These are phyloP conservation scores for Meandrusa payeni DNA, from an alignment of 2,888 invertebrate genomes.

Conservation along the genomic window DNA sequence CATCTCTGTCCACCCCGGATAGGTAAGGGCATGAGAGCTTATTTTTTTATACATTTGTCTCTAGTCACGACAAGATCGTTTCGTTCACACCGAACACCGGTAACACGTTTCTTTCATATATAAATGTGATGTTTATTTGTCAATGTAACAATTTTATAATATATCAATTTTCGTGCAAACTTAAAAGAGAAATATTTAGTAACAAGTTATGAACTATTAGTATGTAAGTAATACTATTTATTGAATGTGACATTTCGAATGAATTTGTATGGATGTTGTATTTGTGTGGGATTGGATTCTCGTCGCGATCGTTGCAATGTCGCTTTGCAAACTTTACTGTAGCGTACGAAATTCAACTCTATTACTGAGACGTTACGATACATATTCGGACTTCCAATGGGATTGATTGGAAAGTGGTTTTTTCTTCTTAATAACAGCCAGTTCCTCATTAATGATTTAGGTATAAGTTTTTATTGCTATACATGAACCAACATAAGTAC, in stretches of 20 bases:
- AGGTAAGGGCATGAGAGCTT: too few relatives aligned
- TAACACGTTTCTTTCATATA: conserved; percentile 34
- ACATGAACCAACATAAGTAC: conserved; percentile 12
- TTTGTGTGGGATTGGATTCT: conserved; percentile 29
- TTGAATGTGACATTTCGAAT: conserved; percentile 49
- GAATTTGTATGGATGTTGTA: conserved; percentile 46
- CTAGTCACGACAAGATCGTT: conserved; percentile 34
- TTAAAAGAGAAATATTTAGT: conserved; percentile 42
- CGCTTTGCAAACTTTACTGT: conserved; percentile 30
- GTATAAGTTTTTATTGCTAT: conserved; percentile 19
- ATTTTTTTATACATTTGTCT: too few relatives aligned
- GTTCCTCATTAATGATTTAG: conserved; percentile 25
- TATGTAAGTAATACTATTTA: conserved; percentile 68
- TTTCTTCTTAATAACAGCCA: conserved; percentile 25
- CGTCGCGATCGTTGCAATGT: conserved; percentile 27
- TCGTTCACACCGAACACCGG: conserved; percentile 21
- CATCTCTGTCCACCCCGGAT: too few relatives aligned
- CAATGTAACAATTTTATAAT: conserved; percentile 69
- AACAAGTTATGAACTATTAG: conserved; percentile 71
- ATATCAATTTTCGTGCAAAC: conserved; percentile 62
- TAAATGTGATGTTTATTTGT: conserved; percentile 68
- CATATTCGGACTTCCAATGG: not conserved
- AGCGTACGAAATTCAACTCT: conserved; percentile 10
- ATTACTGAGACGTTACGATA: conserved; percentile 7
- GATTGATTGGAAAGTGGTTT: conserved; percentile 1